Evolutionary conservation across 2,113 vertebrate species (phyloP).

Genomic region (Neolamprologus variostigma): DNA sequence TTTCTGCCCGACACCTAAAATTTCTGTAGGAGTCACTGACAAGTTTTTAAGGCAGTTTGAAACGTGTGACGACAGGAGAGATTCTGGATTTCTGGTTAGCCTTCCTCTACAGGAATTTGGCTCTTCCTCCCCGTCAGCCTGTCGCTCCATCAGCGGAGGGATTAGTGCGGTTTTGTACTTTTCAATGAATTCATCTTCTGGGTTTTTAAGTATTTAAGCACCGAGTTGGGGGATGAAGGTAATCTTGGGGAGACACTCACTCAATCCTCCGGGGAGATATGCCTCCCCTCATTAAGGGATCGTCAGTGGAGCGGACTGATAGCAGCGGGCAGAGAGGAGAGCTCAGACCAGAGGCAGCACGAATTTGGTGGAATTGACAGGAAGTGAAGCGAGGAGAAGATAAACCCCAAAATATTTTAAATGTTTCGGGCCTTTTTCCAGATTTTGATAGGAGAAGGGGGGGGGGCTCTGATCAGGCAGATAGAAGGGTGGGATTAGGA

Average conservation of each 20-base stretch:
- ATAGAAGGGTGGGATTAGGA: conserved; percentile 31
- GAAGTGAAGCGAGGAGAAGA: not conserved
- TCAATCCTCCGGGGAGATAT: conserved; percentile 14
- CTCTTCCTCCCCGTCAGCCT: not conserved
- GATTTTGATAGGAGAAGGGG: not conserved
- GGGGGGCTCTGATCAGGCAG: not conserved
- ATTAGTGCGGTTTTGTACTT: conserved; percentile 55
- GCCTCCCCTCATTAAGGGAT: conserved; percentile 13
- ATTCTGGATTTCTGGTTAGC: conserved; percentile 6
- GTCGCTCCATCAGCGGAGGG: conserved; percentile 41
- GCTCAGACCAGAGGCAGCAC: conserved; percentile 1
- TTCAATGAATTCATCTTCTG: conserved; percentile 35
- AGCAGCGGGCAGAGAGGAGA: not conserved
- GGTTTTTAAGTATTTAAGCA: conserved; percentile 41
- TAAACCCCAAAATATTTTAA: not conserved
- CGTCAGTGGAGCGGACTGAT: conserved; percentile 29
- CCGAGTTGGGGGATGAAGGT: conserved; percentile 48
- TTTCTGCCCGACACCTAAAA: not conserved
- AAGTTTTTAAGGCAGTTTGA: not conserved
- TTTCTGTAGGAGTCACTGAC: not conserved
- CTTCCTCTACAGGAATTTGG: conserved; percentile 26
- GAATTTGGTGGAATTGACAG: conserved; percentile 1
- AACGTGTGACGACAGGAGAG: not conserved
- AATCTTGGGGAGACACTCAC: conserved; percentile 53
- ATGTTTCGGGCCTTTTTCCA: not conserved